A percentile compares a stretch with the other conserved stretches of the same genome.
These are phyloP conservation scores for Pyrrhosoma nymphula DNA, from an alignment of 2,888 invertebrate genomes.

Conservation along the genomic window DNA sequence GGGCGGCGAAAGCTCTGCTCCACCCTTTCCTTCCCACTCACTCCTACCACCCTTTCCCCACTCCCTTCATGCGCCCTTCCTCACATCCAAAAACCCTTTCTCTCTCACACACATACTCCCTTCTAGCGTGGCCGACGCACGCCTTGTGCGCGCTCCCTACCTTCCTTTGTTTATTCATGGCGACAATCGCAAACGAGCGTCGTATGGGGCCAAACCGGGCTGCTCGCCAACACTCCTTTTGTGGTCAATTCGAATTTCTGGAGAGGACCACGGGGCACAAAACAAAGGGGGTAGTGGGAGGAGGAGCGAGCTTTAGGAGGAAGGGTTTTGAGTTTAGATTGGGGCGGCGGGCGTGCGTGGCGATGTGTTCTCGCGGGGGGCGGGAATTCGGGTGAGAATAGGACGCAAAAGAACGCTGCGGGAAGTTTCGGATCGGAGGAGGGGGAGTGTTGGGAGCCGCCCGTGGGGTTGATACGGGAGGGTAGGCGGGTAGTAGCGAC, in stretches of 20 bases:
- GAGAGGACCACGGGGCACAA: slow-evolving; percentile 51
- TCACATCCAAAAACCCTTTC: no score
- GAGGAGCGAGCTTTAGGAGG: background rate
- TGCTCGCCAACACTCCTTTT: slow-evolving; percentile 21
- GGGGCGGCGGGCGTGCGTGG: background rate
- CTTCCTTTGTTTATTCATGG: slow-evolving; percentile 58
- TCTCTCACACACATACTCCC: background rate
- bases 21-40: background rate
- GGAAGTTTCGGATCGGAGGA: background rate
- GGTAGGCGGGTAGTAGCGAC: background rate
- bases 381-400: background rate
- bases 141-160: background rate
- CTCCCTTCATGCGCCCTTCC: background rate
- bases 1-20: background rate
- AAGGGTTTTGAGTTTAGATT: slow-evolving; percentile 14
- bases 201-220: background rate
- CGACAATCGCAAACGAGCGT: slow-evolving; percentile 65
- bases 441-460: background rate
- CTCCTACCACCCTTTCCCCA: background rate
- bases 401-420: background rate
- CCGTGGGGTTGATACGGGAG: background rate
- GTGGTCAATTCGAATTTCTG: slow-evolving; percentile 26
- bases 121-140: background rate
- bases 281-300: background rate
- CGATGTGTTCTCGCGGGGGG: background rate